A percentile compares a stretch with the other conserved stretches of the same genome.
Evolutionary conservation across 2,113 vertebrate species (phyloP).

Genomic region (Dinomys branickii): DNA sequence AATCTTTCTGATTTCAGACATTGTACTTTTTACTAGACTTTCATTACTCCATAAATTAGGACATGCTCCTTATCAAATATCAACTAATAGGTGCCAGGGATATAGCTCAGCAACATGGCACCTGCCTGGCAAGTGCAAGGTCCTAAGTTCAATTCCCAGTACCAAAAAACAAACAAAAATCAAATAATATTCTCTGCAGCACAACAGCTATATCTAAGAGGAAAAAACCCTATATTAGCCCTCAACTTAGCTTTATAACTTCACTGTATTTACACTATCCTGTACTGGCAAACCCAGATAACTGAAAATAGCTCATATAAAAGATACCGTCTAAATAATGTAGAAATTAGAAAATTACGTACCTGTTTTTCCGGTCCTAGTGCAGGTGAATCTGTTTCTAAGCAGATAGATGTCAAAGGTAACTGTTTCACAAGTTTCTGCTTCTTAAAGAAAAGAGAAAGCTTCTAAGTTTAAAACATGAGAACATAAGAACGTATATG

Average conservation of each 20-base stretch:
- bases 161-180: not conserved
- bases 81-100: not conserved
- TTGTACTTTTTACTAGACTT: not conserved
- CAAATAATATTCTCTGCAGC: not conserved
- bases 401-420: constrained; percentile 94
- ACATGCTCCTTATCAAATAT: not conserved
- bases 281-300: not conserved
- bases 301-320: not conserved
- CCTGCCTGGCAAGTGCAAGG: too few species aligned
- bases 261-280: not conserved
- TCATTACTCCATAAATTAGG: not conserved
- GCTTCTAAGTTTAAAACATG: constrained; percentile 47
- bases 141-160: too few species aligned
- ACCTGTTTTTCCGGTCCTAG: constrained; percentile 97
- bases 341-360: not conserved
- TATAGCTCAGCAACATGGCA: too few species aligned
- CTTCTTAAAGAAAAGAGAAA: constrained; percentile 91
- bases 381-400: constrained; percentile 97
- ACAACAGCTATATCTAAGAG: not conserved
- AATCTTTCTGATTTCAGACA: not conserved
- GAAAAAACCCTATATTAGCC: not conserved
- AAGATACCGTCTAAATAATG: not conserved
- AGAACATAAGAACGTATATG: not conserved
- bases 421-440: constrained; percentile 97
- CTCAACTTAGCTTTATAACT: not conserved